Conservation (phyloP, 2,113 vertebrate genomes). For the Thryonomys swinderianus region DNA sequence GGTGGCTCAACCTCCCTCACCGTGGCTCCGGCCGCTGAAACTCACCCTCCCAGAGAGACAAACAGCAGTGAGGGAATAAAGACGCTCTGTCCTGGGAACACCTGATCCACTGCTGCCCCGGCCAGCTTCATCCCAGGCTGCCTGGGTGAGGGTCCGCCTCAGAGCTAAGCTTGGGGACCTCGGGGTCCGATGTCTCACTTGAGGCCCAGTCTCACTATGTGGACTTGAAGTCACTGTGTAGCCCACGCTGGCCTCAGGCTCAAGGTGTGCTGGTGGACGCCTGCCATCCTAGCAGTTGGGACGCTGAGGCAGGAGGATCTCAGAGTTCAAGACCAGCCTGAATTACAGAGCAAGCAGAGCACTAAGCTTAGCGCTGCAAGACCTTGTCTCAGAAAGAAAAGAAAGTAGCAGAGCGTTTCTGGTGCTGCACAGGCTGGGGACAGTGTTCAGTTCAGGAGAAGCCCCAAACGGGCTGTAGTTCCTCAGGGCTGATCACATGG, state of each 20-base stretch:
- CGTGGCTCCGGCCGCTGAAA: not conserved
- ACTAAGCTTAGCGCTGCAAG: not conserved
- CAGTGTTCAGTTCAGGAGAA: not conserved
- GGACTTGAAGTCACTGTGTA: too few relatives aligned
- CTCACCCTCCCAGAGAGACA: not conserved
- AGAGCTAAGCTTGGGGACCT: not conserved
- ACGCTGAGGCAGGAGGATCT: not conserved
- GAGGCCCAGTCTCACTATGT: too few relatives aligned
- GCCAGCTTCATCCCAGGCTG: not conserved
- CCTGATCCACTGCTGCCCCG: not conserved
- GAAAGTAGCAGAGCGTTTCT: not conserved
- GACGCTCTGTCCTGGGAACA: not conserved
- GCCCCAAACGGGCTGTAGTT: fast-evolving
- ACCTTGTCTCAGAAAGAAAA: not conserved
- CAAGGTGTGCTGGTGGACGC: not conserved
- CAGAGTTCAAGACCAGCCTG: not conserved
- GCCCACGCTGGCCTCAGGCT: too few relatives aligned
- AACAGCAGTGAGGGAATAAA: not conserved
- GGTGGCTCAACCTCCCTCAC: not conserved
- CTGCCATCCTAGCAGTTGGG: not conserved
- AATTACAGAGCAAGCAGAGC: too few relatives aligned
- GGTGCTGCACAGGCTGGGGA: not conserved
- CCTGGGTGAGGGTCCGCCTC: not conserved
- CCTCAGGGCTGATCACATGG: not conserved
- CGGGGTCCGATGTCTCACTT: not conserved